Percentiles rank a stretch among this genome's conserved stretches.
phyloP scores from a whole-genome alignment of 35 echinoderm and acorn worm genomes.

The Heliocidaris erythrogramma region DNA sequence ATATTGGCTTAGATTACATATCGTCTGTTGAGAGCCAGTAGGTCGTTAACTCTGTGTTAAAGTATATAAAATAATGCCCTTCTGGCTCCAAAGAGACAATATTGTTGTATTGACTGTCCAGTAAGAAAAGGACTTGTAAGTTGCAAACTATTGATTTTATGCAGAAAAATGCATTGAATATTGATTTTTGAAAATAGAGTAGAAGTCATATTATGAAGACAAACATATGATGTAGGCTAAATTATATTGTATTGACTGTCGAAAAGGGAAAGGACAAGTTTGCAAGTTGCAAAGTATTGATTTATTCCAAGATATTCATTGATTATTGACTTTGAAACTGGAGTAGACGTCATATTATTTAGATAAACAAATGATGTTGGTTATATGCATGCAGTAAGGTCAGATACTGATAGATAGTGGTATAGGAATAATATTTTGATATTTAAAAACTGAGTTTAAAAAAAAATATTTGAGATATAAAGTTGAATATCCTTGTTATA shows the following conservation, averaged over 20 bases:
- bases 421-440: no score
- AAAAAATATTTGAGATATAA: no score
- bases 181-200: not conserved
- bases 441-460: no score
- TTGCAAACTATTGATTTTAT: conserved; percentile 5
- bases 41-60: no score
- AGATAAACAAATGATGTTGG: not conserved
- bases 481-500: no score
- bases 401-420: not conserved
- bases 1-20: not conserved
- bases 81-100: no score
- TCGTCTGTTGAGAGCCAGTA: no score
- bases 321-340: not conserved
- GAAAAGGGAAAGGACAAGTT: not conserved
- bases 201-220: not conserved
- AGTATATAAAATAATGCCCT: no score
- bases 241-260: not conserved
- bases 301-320: not conserved
- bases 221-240: not conserved
- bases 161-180: not conserved
- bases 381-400: not conserved
- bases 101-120: not conserved
- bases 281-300: not conserved
- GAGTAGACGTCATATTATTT: not conserved
- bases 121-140: not conserved